Percentiles rank a stretch among this genome's conserved stretches.
These are phyloP conservation scores for Gobionotothen gibberifrons DNA, from an alignment of 2,797 vertebrate genomes.

Conservation along the genomic window DNA sequence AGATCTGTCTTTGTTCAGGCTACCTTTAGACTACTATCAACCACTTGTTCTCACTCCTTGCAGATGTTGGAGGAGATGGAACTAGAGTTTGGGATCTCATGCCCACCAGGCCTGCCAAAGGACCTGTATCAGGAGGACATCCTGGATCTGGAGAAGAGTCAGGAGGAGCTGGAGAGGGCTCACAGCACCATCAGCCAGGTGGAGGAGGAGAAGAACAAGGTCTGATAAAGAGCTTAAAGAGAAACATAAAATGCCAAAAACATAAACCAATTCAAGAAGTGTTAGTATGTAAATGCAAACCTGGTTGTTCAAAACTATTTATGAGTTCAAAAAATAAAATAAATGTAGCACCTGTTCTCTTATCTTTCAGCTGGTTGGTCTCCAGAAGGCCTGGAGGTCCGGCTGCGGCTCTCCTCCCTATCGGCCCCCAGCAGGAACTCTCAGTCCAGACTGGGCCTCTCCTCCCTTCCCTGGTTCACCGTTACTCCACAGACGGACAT, in stretches of 20 bases:
- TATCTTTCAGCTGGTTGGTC: constrained; percentile 76
- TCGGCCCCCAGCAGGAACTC: constrained; percentile 55
- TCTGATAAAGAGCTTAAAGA: background rate
- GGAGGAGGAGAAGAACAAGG: constrained; percentile 87
- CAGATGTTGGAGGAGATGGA: constrained; percentile 84
- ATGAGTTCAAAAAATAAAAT: background rate
- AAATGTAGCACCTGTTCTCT: background rate
- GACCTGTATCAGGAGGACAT: constrained; percentile 68
- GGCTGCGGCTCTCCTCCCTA: constrained; percentile 66
- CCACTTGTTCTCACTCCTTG: constrained; percentile 5
- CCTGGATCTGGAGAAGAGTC: constrained; percentile 63
- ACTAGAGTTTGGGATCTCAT: constrained; percentile 72
- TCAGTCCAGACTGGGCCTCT: constrained; percentile 74
- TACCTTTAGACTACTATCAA: constrained; percentile 3
- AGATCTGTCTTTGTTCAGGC: background rate
- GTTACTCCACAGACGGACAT: constrained; percentile 74
- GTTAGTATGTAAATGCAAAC: background rate
- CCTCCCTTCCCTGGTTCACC: constrained; percentile 82
- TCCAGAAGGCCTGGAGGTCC: constrained; percentile 81
- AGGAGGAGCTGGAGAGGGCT: constrained; percentile 80
- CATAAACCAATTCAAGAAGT: background rate
- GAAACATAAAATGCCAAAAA: background rate
- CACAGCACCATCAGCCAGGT: constrained; percentile 65
- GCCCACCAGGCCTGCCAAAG: constrained; percentile 53
- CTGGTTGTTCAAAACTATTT: background rate